Conservation (phyloP, 1,140 invertebrate genomes). For the Fopius arisanus region DNA sequence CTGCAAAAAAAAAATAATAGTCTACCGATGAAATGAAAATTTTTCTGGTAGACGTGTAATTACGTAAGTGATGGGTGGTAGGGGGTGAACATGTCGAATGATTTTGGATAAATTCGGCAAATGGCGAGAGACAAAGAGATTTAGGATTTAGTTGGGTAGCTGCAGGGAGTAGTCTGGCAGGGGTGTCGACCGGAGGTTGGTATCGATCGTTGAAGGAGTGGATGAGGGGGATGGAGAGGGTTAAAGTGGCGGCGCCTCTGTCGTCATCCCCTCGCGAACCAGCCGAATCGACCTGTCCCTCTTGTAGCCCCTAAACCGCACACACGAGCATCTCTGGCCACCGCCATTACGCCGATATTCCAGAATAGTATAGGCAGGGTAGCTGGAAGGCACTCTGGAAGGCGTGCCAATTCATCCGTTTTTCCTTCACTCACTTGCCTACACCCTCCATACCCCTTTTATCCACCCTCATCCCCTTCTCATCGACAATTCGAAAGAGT, state of each 20-base stretch:
- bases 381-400: conserved; percentile 21
- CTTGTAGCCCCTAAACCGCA: conserved; percentile 31
- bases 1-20: too few species aligned
- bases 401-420: conserved; percentile 41
- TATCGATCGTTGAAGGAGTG: conserved; percentile 44
- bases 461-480: not conserved
- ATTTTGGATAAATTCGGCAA: too few species aligned
- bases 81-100: too few species aligned
- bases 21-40: too few species aligned
- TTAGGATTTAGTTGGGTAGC: not conserved
- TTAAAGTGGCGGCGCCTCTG: conserved; percentile 16
- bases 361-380: conserved; percentile 8
- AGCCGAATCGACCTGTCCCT: conserved; percentile 44
- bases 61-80: too few species aligned
- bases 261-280: conserved; percentile 24
- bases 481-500: not conserved
- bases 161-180: not conserved
- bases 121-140: conserved; percentile 10
- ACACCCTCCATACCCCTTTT: not conserved
- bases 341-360: conserved; percentile 8
- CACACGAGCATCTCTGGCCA: conserved; percentile 30
- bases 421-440: not conserved
- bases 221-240: conserved; percentile 2
- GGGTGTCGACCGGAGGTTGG: conserved; percentile 36
- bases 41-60: too few species aligned